Conservation (phyloP, 2,797 vertebrate genomes). For the Streptopelia turtur region DNA sequence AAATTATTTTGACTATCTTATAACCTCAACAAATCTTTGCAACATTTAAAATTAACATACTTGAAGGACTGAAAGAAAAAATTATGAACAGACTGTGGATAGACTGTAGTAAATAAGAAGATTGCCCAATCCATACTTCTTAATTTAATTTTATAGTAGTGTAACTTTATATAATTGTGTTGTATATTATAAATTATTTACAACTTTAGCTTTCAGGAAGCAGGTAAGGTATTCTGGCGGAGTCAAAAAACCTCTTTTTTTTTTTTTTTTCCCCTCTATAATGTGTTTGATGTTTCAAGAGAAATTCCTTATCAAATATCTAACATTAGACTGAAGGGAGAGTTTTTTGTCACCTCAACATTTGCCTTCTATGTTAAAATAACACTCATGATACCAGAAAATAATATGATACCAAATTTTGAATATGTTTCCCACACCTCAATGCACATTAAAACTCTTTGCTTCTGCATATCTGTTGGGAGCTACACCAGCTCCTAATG, state of each 20-base stretch:
- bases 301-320: background rate
- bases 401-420: background rate
- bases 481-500: background rate
- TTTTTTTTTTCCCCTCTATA: background rate
- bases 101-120: background rate
- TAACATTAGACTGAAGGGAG: background rate
- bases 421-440: background rate
- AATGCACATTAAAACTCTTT: background rate
- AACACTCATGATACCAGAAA: background rate
- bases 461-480: background rate
- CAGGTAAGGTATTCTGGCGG: background rate
- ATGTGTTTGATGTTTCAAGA: background rate
- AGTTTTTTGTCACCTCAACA: background rate
- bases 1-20: background rate
- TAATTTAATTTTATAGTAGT: background rate
- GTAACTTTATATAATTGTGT: background rate
- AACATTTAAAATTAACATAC: background rate
- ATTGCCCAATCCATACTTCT: background rate
- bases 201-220: background rate
- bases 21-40: background rate
- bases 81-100: background rate
- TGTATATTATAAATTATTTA: background rate
- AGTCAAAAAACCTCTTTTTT: background rate
- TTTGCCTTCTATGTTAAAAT: background rate
- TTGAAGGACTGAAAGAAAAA: background rate